Evolutionary conservation across 2,888 invertebrate species (phyloP).

Genomic region (Linyphia triangularis): DNA sequence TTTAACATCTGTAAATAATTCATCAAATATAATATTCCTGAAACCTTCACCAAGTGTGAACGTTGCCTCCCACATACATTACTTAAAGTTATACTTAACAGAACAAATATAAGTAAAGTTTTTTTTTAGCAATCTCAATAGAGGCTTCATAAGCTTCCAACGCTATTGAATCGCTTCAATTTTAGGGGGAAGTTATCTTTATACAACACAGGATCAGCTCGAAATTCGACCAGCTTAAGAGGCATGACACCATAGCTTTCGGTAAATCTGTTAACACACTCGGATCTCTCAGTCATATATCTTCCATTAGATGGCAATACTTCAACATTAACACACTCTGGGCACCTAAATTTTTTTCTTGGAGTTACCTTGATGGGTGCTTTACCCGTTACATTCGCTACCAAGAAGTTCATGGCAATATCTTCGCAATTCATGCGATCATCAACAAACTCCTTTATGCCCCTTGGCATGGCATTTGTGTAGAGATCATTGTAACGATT

Average conservation of each 20-base stretch:
- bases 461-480: slow-evolving; percentile 91
- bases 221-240: slow-evolving; percentile 91
- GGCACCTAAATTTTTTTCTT: slow-evolving; percentile 97
- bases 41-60: no score
- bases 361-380: slow-evolving; percentile 93
- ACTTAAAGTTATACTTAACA: no score
- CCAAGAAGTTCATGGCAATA: slow-evolving; percentile 98
- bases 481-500: slow-evolving; percentile 98
- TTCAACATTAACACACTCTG: slow-evolving; percentile 94
- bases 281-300: slow-evolving; percentile 95
- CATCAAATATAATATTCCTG: no score
- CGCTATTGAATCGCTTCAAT: slow-evolving; percentile 91
- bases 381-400: slow-evolving; percentile 94
- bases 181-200: slow-evolving; percentile 91
- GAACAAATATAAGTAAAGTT: no score
- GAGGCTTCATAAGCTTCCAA: slow-evolving; percentile 92
- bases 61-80: no score
- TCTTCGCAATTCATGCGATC: slow-evolving; percentile 99
- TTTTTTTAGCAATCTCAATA: no score
- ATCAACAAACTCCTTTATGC: slow-evolving; percentile 93
- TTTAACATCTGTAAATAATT: no score
- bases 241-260: slow-evolving; percentile 92
- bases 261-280: slow-evolving; percentile 91
- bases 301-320: slow-evolving; percentile 90
- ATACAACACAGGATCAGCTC: slow-evolving; percentile 96